phyloP scores from a whole-genome alignment of 1,140 invertebrate genomes.

The Anoplophora glabripennis region DNA sequence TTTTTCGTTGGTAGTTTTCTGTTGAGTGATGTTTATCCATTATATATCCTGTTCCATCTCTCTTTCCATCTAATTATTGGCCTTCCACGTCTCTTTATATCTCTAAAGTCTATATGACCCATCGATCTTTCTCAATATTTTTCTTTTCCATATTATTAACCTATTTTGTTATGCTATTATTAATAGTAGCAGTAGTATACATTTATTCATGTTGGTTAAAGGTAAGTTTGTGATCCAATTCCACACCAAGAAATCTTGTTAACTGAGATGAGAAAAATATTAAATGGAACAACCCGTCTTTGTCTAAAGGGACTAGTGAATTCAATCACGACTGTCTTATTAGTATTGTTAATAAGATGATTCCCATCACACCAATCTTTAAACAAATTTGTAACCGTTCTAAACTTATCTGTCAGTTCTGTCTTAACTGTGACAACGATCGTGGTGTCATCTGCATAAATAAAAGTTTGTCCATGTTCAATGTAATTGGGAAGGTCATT shows the following conservation, averaged over 20 bases:
- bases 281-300: too few relatives aligned
- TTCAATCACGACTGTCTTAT: constrained; percentile 2
- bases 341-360: neutral
- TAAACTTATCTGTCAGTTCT: neutral
- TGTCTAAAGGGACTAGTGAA: neutral
- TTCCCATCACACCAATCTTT: neutral
- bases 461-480: constrained; percentile 1
- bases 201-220: too few relatives aligned
- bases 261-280: neutral
- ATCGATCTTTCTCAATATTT: too few relatives aligned
- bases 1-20: too few relatives aligned
- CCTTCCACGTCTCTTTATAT: too few relatives aligned
- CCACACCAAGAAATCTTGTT: neutral
- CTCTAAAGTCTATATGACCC: too few relatives aligned
- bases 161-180: too few relatives aligned
- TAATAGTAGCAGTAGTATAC: too few relatives aligned
- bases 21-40: too few relatives aligned
- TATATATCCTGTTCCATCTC: too few relatives aligned
- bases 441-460: constrained; percentile 5
- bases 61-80: too few relatives aligned
- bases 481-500: neutral
- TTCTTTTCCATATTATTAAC: too few relatives aligned
- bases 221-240: neutral
- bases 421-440: neutral
- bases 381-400: neutral